Percentiles rank a stretch among this genome's conserved stretches.
phyloP scores from a whole-genome alignment of 2,113 vertebrate genomes.

The Oenanthe oenanthe region DNA sequence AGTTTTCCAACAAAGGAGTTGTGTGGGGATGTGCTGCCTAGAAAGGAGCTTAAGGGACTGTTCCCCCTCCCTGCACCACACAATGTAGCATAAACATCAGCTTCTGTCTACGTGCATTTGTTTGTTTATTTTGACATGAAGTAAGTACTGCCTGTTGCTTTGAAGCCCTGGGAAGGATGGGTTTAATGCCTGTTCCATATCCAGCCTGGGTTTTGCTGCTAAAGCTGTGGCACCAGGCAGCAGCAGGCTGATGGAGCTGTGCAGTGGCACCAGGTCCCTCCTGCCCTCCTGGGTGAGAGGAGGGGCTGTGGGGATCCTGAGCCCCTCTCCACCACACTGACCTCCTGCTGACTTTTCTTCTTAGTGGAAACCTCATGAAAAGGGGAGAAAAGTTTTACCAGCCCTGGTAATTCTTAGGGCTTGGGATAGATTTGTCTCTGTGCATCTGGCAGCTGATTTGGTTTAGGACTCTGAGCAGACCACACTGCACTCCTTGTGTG shows the following conservation, averaged over 20 bases:
- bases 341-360: neutral
- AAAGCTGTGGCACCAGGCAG: neutral
- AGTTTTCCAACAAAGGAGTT: slow-evolving; percentile 44
- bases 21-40: neutral
- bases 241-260: neutral
- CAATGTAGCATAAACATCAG: slow-evolving; percentile 5
- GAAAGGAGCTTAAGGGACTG: neutral
- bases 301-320: neutral
- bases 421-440: neutral
- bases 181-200: neutral
- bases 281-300: neutral
- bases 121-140: slow-evolving; percentile 47
- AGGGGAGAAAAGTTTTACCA: neutral
- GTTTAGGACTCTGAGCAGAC: neutral
- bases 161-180: slow-evolving; percentile 7
- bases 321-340: neutral
- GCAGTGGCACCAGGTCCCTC: rapidly evolving
- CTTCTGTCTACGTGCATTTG: neutral
- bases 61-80: rapidly evolving
- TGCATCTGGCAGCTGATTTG: neutral
- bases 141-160: slow-evolving; percentile 18
- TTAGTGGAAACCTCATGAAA: neutral
- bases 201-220: neutral
- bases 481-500: neutral
- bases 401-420: neutral